Evolutionary conservation across 1,140 invertebrate genomes (phyloP), one percentile per base, ranked within the genome.

Genomic region (Brachionus rotundiformis): DNA sequence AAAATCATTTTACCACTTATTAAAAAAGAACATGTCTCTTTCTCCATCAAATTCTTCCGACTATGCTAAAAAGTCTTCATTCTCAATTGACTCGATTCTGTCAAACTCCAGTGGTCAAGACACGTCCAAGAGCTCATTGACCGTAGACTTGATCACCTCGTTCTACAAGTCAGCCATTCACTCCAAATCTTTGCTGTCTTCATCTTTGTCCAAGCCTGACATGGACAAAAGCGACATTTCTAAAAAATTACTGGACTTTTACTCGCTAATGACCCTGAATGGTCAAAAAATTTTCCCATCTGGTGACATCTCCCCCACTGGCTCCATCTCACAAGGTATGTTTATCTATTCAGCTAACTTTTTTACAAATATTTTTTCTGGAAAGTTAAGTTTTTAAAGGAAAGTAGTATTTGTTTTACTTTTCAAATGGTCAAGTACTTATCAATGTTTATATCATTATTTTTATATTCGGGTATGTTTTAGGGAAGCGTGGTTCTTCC

Each of bases 31-130:
- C 25, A 68, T 68, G 63, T 33, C 29, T 33, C 33, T 68, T 31
- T 68, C 63, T 1, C 63, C 63, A 68, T 68, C 63, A 36, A 68
- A 68, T 7, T 63, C 61, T 13, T n/a, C 25, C 16, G 29, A 13
- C 29, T 29, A 29, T 6, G 29, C 25, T 13, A 63, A 33, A 63
- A 68, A 68, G 31, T 33, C 29, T 16, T 68, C 63, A 36, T 68
- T 68, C 31, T 68, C 63, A 68, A 68, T 68, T 68, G 63, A 68
- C n/a, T 68, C 63, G 11, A 68, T 68, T 6, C 8, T 68, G 11
- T 68, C 63, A 3, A 19, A 36, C 33, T 6, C 11, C 2, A 4
- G 13, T 33, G 16, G 16, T 2, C 27, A 68, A 36, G 29, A 68
- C 6, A 19, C 47, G 8, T 54, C 47, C 19, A 54, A 54, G 8